Evolutionary conservation across 2,888 invertebrate species (phyloP).

Genomic region (Temnothorax unifasciatus): DNA sequence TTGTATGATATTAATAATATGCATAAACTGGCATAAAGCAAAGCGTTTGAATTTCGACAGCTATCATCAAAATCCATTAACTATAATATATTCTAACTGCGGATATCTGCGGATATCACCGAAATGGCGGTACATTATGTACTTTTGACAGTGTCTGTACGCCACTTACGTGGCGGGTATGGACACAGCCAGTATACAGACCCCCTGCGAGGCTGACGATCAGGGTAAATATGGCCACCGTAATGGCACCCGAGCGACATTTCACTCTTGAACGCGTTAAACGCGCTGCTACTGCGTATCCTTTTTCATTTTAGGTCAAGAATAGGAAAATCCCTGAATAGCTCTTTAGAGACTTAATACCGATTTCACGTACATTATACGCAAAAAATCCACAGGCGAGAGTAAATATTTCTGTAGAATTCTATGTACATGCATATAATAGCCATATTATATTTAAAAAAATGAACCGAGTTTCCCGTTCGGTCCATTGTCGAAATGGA

Average conservation of each 20-base stretch:
- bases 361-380: conserved; percentile 15
- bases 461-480: background rate
- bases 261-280: conserved; percentile 69
- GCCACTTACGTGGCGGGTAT: conserved; percentile 76
- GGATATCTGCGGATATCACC: conserved; percentile 11
- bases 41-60: conserved; percentile 24
- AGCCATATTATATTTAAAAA: background rate
- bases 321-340: conserved; percentile 6
- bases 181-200: conserved; percentile 77
- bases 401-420: background rate
- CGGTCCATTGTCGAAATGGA: background rate
- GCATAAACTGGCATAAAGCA: background rate
- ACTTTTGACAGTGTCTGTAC: conserved; percentile 79
- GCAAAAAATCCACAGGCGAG: background rate
- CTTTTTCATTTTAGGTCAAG: conserved; percentile 31
- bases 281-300: conserved; percentile 42
- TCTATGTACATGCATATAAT: background rate
- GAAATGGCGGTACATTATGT: background rate
- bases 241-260: conserved; percentile 82
- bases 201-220: conserved; percentile 77
- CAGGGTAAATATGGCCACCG: conserved; percentile 85
- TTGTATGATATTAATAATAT: background rate
- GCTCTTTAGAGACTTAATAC: conserved; percentile 10
- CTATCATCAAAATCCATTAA: background rate
- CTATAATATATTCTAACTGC: conserved; percentile 4